Evolutionary conservation across 2,888 invertebrate genomes (phyloP).

Genomic region (Pecten maximus): DNA sequence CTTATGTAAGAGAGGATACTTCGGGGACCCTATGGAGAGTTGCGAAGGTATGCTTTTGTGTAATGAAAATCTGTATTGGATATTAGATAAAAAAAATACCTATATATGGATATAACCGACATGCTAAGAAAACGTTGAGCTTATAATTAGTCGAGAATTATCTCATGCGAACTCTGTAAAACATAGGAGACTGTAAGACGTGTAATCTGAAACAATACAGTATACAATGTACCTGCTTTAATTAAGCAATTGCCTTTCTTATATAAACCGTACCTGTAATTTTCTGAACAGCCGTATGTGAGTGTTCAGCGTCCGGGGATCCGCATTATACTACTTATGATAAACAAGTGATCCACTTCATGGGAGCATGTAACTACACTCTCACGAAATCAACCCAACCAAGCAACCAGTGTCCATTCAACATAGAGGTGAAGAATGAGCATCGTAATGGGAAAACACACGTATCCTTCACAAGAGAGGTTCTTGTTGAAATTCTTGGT

Average conservation of each 20-base stretch:
- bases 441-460: constrained; percentile 54
- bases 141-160: too few relatives aligned
- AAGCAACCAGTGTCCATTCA: constrained; percentile 52
- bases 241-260: too few relatives aligned
- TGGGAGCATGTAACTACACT: constrained; percentile 76
- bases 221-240: too few relatives aligned
- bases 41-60: constrained; percentile 10
- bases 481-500: constrained; percentile 54
- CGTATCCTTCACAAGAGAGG: constrained; percentile 58
- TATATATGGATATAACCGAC: too few relatives aligned
- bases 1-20: not conserved
- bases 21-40: not conserved
- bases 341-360: constrained; percentile 67
- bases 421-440: constrained; percentile 61
- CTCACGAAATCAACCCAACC: constrained; percentile 64
- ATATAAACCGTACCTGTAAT: too few relatives aligned
- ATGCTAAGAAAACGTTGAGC: too few relatives aligned
- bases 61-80: too few relatives aligned
- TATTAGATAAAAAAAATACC: too few relatives aligned
- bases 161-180: too few relatives aligned
- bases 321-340: constrained; percentile 79
- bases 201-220: too few relatives aligned
- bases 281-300: constrained; percentile 51
- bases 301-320: constrained; percentile 67
- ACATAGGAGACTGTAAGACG: too few relatives aligned